Evolutionary conservation across 2,797 vertebrate species (phyloP), one percentile per base, ranked within the genome.

Genomic region (Sarcophilus harrisii): DNA sequence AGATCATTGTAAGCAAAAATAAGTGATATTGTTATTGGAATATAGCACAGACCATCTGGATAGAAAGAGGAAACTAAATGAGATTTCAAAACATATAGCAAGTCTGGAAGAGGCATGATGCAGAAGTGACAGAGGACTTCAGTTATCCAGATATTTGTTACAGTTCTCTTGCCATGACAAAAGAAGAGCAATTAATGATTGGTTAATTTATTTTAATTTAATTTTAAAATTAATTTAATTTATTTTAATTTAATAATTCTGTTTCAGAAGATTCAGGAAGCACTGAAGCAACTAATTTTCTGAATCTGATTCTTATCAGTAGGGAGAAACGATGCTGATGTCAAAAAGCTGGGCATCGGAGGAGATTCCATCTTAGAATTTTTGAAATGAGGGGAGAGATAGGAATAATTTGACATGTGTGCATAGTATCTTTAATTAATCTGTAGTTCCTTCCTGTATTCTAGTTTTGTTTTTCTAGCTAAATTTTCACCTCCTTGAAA

Each of bases 391-490:
- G 21, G 45, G 73, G 73, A 16, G 24, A 59, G 27, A 12, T 27
- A 59, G 27, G 52, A 2, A 81, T 81, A 21, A 81, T 81, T 81
- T 45, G n/a, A 45, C n/a, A 45, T 81, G 66, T 38, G 38, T 38
- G 66, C n/a, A 8, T 81, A 21, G 73, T n/a, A 45, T 57, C 29
- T 60, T 93, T 91, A 24, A 73, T 73, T 73, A 66, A 0, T 96
- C 94, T 12, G 57, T 29, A 54, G 54, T 45, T 93, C 54, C 58
- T 90, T 94, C 90, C 38, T 21, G 29, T 12, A 12, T 91, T 54
- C 59, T n/a, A 57, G 38, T 91, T 89, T 90, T 54, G 58, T 94
- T 60, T 59, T 58, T 18, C 91, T 58, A 92, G 91, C 18, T 93
- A 45, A 62, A 45, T 95, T 90, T 38, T 94, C 92, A 91, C 90